Evolutionary conservation across 2,888 invertebrate genomes (phyloP).

Genomic region (Timandra comae): DNA sequence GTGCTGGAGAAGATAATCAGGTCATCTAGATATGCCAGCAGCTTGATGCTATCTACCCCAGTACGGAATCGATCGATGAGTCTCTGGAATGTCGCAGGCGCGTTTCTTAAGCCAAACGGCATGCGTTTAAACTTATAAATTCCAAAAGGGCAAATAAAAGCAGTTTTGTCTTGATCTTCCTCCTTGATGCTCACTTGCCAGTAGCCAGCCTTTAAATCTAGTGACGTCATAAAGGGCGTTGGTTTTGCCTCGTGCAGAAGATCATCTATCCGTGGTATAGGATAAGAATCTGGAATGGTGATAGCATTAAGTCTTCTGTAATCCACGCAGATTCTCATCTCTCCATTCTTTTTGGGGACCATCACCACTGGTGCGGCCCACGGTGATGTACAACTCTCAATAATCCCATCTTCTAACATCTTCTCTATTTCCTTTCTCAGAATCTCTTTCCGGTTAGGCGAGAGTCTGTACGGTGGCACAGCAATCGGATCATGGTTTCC

Average conservation of each 20-base stretch:
- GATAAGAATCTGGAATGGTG: conserved; percentile 26
- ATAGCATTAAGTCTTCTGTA: conserved; percentile 29
- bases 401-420: conserved; percentile 20
- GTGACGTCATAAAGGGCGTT: conserved; percentile 23
- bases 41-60: conserved; percentile 12
- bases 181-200: conserved; percentile 24
- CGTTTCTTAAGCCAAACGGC: conserved; percentile 18
- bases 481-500: conserved; percentile 6
- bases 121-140: conserved; percentile 30
- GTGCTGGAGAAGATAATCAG: conserved; percentile 22
- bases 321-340: conserved; percentile 24
- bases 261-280: conserved; percentile 41
- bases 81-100: conserved; percentile 29
- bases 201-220: conserved; percentile 26
- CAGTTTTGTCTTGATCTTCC: conserved; percentile 25
- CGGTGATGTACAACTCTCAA: conserved; percentile 26
- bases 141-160: conserved; percentile 34
- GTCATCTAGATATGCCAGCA: conserved; percentile 29
- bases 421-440: conserved; percentile 11
- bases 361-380: conserved; percentile 30
- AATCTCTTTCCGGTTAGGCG: conserved; percentile 7
- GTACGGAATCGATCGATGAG: conserved; percentile 29
- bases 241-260: conserved; percentile 29
- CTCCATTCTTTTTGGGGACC: too few relatives aligned
- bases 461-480: conserved; percentile 4